Conservation (phyloP, 2,113 vertebrate genomes). For the Guaruba guarouba region DNA sequence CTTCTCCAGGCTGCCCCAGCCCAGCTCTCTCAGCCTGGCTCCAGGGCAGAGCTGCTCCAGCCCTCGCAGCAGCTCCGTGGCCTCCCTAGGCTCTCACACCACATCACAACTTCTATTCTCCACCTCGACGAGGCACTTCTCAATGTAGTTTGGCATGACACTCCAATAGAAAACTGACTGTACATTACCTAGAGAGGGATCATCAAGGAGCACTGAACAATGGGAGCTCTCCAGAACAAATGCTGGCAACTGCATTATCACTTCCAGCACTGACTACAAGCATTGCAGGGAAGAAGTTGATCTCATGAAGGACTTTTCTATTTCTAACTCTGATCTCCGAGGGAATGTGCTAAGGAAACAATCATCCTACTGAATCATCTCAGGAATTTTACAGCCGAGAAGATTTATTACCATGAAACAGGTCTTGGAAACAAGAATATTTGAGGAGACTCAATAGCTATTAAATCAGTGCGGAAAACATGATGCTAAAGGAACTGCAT, state of each 20-base stretch:
- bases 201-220: background rate
- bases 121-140: background rate
- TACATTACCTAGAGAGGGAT: background rate
- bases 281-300: background rate
- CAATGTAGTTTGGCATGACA: background rate
- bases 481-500: constrained; percentile 52
- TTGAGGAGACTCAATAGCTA: constrained; percentile 43
- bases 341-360: constrained; percentile 33
- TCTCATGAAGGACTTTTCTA: constrained; percentile 19
- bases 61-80: background rate
- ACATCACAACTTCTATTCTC: background rate
- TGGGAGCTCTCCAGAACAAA: background rate
- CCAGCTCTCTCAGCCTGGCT: background rate
- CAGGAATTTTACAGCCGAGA: constrained; percentile 50
- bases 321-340: background rate
- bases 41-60: background rate
- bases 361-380: constrained; percentile 35
- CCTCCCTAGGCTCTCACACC: background rate
- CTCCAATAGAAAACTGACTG: background rate
- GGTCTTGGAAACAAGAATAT: constrained; percentile 35
- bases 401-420: constrained; percentile 45
- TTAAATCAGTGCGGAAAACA: constrained; percentile 62
- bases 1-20: too few relatives aligned
- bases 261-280: background rate
- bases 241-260: fast-evolving